These are phyloP conservation scores for Perithous albicinctus DNA, from an alignment of 2,888 invertebrate species.

Conservation along the genomic window DNA sequence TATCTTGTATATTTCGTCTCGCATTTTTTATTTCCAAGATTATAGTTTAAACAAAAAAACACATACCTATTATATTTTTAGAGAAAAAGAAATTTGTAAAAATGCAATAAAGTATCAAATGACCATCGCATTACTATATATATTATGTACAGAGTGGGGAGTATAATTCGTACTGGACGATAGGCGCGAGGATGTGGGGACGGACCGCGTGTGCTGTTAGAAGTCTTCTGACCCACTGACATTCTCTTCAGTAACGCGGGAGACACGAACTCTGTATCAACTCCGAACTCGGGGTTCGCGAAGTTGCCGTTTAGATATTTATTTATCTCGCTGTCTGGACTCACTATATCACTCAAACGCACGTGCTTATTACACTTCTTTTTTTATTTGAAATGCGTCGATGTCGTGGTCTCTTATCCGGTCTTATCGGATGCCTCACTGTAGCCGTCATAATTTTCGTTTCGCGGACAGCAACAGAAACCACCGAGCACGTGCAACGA, in stretches of 20 bases:
- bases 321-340: neutral
- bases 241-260: slow-evolving; percentile 81
- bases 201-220: slow-evolving; percentile 68
- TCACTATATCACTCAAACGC: slow-evolving; percentile 9
- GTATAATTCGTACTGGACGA: neutral
- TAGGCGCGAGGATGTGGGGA: slow-evolving; percentile 75
- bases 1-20: too few species aligned
- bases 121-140: neutral
- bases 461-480: slow-evolving; percentile 69
- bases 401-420: slow-evolving; percentile 72
- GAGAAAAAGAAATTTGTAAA: too few species aligned
- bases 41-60: too few species aligned
- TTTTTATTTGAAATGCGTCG: slow-evolving; percentile 73
- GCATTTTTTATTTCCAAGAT: too few species aligned
- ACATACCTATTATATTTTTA: too few species aligned
- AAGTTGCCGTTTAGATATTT: neutral
- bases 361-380: slow-evolving; percentile 26
- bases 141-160: slow-evolving; percentile 30
- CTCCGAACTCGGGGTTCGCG: slow-evolving; percentile 38
- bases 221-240: slow-evolving; percentile 83
- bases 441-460: slow-evolving; percentile 72
- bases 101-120: neutral
- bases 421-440: slow-evolving; percentile 71
- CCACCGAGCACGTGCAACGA: slow-evolving; percentile 37
- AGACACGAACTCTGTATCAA: slow-evolving; percentile 72